phyloP scores from a whole-genome alignment of 2,797 vertebrate genomes.

The Sebastes taczanowskii region DNA sequence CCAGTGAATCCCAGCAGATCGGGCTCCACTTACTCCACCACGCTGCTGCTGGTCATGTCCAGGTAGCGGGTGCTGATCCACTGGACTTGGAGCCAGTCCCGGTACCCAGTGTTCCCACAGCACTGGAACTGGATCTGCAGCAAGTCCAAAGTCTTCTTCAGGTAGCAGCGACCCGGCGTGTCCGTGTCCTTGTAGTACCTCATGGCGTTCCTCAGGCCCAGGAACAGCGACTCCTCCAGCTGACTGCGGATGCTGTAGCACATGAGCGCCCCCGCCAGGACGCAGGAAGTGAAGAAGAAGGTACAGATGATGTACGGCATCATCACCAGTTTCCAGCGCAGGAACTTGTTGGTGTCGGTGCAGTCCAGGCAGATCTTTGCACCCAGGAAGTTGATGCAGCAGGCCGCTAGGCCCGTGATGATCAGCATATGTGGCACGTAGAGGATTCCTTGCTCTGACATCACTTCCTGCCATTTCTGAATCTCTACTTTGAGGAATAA shows the following conservation, averaged over 20 bases:
- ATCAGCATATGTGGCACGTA: conserved; percentile 88
- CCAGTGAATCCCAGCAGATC: neutral
- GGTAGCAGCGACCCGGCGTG: conserved; percentile 87
- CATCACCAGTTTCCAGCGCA: conserved; percentile 89
- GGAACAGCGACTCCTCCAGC: conserved; percentile 85
- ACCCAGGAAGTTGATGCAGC: conserved; percentile 89
- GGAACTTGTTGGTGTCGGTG: conserved; percentile 85
- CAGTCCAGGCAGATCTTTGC: conserved; percentile 91
- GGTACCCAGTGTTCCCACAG: conserved; percentile 88
- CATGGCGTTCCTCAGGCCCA: conserved; percentile 86
- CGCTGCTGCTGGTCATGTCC: conserved; percentile 85
- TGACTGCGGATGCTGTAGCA: conserved; percentile 85
- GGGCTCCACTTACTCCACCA: conserved; percentile 85
- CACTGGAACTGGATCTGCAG: conserved; percentile 90
- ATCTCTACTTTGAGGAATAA: conserved; percentile 90
- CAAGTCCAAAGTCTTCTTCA: conserved; percentile 87
- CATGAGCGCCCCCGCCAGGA: conserved; percentile 87
- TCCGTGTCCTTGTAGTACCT: conserved; percentile 90
- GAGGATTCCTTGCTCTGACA: conserved; percentile 84
- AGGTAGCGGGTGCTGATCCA: conserved; percentile 90
- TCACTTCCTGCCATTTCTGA: conserved; percentile 86
- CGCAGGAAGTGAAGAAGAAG: conserved; percentile 88
- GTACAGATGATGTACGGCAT: conserved; percentile 88
- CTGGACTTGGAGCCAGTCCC: conserved; percentile 92
- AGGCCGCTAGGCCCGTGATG: conserved; percentile 85